Evolutionary conservation across 2,797 vertebrate genomes (phyloP), one percentile per base, ranked within the genome.

Genomic region (Gymnothorax javanicus): DNA sequence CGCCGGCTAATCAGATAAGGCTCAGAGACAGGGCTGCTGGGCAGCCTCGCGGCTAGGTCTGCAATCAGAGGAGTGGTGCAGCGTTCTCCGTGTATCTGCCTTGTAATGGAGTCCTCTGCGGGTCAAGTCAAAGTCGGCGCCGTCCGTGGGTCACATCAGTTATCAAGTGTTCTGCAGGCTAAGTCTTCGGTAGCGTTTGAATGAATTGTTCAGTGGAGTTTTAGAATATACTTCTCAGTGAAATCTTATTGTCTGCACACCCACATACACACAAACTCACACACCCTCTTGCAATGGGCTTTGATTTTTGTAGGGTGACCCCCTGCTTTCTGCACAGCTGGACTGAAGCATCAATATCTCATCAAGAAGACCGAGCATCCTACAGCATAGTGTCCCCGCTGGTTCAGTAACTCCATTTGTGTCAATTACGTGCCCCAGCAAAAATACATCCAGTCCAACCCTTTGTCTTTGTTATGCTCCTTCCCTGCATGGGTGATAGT

Each of bases 121-220:
- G 62, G 60, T 86, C 79, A 64, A 50, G 62, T 83, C 85, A 69
- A 69, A 56, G 62, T 67, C 58, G 79, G 62, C 64, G n/a, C 64
- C 27, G 59, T 33, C 73, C 43, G 33, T 43, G 73, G 73, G 12
- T 75, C 33, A 50, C 33, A 43, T 50, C 33, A 52, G 33, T 50
- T 33, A 75, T 50, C 15, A 13, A 75, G 73, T 75, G 73, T 2
- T 75, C 12, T 15, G 33, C 20, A 15, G 33, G 33, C 33, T 15
- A 17, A 17, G 71, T 43, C 12, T 50, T 15, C 50, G 71, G 50
- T 43, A 33, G 33, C 1, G 27, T 50, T 75, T 75, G 27, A 43
- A 50, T 75, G 33, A 17, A 20, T 20, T 62, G 60, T 62, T 62
- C 15, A 20, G 15, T 17, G 15, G 60, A 62, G 62, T 67, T 67